Conservation (phyloP, 2,113 vertebrate species). For the Mesocricetus auratus region DNA sequence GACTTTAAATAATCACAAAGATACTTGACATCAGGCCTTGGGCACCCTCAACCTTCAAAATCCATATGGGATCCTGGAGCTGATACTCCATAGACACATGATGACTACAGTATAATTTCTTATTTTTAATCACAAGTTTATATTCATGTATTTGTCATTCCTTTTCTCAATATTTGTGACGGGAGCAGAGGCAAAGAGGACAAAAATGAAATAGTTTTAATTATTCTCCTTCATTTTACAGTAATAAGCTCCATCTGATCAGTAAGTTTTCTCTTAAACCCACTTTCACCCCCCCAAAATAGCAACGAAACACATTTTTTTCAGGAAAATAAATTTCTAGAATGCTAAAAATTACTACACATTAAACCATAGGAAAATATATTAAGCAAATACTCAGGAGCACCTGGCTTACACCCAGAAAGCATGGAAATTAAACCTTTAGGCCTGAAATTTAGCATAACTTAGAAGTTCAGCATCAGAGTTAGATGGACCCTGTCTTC, state of each 20-base stretch:
- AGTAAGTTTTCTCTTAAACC: conserved; percentile 19
- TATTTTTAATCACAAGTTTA: background rate
- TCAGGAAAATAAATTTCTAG: conserved; percentile 70
- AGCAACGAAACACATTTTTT: conserved; percentile 59
- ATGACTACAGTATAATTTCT: background rate
- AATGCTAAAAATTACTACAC: conserved; percentile 73
- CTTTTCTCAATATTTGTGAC: background rate
- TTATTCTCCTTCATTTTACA: background rate
- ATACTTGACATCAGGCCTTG: background rate
- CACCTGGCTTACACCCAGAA: conserved; percentile 68
- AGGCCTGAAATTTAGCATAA: conserved; percentile 80
- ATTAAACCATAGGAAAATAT: conserved; percentile 75
- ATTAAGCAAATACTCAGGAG: conserved; percentile 70
- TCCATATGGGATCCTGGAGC: too few relatives aligned
- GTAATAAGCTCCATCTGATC: background rate
- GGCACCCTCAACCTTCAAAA: background rate
- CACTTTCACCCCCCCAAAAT: background rate
- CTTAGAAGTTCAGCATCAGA: conserved; percentile 71
- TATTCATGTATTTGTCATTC: background rate
- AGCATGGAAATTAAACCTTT: conserved; percentile 80
- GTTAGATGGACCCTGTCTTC: conserved; percentile 26
- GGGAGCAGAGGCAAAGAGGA: background rate
- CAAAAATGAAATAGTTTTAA: background rate
- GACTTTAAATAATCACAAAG: too few relatives aligned
- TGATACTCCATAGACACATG: fast-evolving